Base-by-base conservation (phyloP, 2,888 invertebrate genomes). In the Drosophila stalkeri region DNA sequence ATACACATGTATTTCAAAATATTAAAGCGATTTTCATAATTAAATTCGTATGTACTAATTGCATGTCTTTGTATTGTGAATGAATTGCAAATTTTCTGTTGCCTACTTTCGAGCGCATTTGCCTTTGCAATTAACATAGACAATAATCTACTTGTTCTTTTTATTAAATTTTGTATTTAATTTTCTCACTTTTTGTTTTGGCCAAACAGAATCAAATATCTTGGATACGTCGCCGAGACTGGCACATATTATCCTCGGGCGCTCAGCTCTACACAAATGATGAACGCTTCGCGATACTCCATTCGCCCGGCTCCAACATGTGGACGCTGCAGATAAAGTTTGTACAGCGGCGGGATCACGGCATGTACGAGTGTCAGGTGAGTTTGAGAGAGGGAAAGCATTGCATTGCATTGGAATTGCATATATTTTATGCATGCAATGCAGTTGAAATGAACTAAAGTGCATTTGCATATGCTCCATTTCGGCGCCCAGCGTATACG, bases 261-360 rank as follows among this genome's bases (percentile, higher is more conserved):
- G 95, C 97, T 93, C 96, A 96, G 93, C 96, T 97, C 90, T 98
- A 97, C 94, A 98, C 98, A 86, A 98, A 97, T 93, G 98, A 98
- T 93, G 97, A 97, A 92, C 95, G 97, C 85, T 97, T 97, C 92
- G 94, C 94, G 94, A 96, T 96, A 80, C 94, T 97, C 77, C 98
- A 98, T 94, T 95, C 96, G 79, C 97, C 98, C 91, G 97, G 97
- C 62, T 96, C 97, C 39, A 98, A 98, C 93, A 98, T 98, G 94
- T 98, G 98, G 98, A 97, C 97, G 60, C 94, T 98, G 83, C 98
- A 98, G 94, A 97, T 98, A 93, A 98, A 98, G 94, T 98, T 97
- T 93, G 97, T 98, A 81, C 97, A 98, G 93, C 97, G 97, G 91
- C 94, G 98, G 91, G 98, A 98, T 94, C 98, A 97, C 92, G 98